Evolutionary conservation across 2,113 vertebrate genomes (phyloP), one percentile per base, ranked within the genome.

Genomic region (Rutilus rutilus): DNA sequence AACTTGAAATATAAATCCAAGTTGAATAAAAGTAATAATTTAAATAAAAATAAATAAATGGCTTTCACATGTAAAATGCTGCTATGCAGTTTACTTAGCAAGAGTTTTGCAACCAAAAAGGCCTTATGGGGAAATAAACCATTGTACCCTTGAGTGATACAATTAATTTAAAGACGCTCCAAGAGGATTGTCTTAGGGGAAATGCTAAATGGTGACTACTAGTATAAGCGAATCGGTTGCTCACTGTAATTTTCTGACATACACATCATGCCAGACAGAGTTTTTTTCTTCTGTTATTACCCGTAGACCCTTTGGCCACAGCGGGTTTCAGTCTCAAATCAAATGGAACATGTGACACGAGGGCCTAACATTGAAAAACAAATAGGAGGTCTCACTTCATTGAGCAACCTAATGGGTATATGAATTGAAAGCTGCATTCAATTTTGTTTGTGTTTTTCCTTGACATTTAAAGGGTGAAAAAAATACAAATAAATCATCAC

Each of bases 401-500:
- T 91, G 93, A 87, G 85, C 91, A 91, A 65, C 79, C 19, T 89
- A 90, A 93, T 90, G 84, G 90, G 82, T 90, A 79, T 84, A 73
- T 82, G 86, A 85, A 90, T 67, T 86, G 64, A 84, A 89, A 83
- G 88, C 89, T 87, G 86, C 50, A 85, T 93, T 92, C 91, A 89
- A 92, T 92, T 93, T 90, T 77, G 60, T 88, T 85, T 77, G 9
- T 85, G 69, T 62, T 87, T 88, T 92, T 90, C 86, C 81, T 87
- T 95, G 93, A 93, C 93, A 94, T 95, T 95, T 93, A 75, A 87
- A 79, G 57, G 30, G 62, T 71, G 47, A 71, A 79, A 71, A 64
- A 45, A 50, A 42, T 8, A 39, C 36, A 60, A 42, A 10, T 42
- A 79, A 39, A 73, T 57, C 9, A 21, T 21, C 10, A 78, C 64